phyloP scores from a whole-genome alignment of 2,113 vertebrate species.

The Zapus hudsonius region DNA sequence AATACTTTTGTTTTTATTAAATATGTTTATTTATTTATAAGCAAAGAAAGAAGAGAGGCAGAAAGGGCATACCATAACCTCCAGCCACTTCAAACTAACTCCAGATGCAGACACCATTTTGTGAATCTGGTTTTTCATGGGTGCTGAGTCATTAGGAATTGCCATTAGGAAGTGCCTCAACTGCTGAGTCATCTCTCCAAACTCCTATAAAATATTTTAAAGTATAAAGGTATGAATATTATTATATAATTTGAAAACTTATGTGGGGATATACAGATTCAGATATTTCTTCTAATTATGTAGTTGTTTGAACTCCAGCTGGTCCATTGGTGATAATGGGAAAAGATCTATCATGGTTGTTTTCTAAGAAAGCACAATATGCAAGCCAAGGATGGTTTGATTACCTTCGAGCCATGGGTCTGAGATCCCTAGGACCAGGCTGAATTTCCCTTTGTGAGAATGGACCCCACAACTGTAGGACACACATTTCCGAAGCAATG shows the following conservation, averaged over 20 bases:
- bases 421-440: not conserved
- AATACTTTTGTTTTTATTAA: too few species aligned
- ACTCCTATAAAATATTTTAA: not conserved
- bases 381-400: not conserved
- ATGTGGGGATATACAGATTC: not conserved
- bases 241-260: not conserved
- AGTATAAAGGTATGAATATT: not conserved
- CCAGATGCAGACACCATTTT: too few species aligned
- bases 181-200: too few species aligned
- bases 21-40: too few species aligned
- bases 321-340: not conserved
- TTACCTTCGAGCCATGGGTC: not conserved
- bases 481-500: too few species aligned
- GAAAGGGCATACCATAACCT: too few species aligned
- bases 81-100: too few species aligned
- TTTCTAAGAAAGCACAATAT: not conserved
- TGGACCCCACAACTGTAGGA: not conserved
- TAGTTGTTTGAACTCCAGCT: not conserved
- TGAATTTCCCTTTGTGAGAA: not conserved
- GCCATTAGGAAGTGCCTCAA: too few species aligned
- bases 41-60: too few species aligned
- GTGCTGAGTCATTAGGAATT: too few species aligned
- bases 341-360: not conserved
- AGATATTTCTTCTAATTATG: not conserved
- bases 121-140: too few species aligned